A percentile compares a stretch with the other conserved stretches of the same genome.
phyloP scores from a whole-genome alignment of 2,888 invertebrate genomes.

The Buathra laborator region DNA sequence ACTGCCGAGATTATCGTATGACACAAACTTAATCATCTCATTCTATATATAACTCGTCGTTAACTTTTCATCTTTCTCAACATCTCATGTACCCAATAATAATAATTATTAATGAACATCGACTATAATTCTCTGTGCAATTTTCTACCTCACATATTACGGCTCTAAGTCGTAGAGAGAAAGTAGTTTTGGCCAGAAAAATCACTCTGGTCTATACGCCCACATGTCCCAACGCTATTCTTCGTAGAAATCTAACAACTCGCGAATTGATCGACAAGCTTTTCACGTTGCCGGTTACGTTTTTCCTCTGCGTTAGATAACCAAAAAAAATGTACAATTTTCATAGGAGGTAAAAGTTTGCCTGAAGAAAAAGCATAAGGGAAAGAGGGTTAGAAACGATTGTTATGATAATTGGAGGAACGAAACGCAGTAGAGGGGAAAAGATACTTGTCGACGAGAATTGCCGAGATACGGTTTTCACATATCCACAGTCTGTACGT shows the following conservation, averaged over 20 bases:
- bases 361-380: constrained; percentile 5
- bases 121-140: not conserved
- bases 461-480: constrained; percentile 15
- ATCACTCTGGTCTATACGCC: not conserved
- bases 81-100: not conserved
- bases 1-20: constrained; percentile 22
- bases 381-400: not conserved
- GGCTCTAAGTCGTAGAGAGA: not conserved
- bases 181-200: not conserved
- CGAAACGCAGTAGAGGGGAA: constrained; percentile 40
- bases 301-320: not conserved
- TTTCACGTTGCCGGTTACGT: not conserved
- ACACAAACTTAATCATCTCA: constrained; percentile 3
- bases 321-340: constrained; percentile 19
- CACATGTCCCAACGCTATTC: too few relatives aligned
- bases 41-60: not conserved
- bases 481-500: constrained; percentile 18
- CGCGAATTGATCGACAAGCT: constrained; percentile 28
- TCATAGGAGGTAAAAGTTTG: constrained; percentile 39
- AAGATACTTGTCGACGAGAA: constrained; percentile 40
- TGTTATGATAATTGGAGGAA: constrained; percentile 65
- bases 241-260: too few relatives aligned
- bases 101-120: not conserved
- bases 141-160: not conserved
- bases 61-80: not conserved